Conservation (phyloP, 2,113 vertebrate genomes). For the Prunella himalayana region DNA sequence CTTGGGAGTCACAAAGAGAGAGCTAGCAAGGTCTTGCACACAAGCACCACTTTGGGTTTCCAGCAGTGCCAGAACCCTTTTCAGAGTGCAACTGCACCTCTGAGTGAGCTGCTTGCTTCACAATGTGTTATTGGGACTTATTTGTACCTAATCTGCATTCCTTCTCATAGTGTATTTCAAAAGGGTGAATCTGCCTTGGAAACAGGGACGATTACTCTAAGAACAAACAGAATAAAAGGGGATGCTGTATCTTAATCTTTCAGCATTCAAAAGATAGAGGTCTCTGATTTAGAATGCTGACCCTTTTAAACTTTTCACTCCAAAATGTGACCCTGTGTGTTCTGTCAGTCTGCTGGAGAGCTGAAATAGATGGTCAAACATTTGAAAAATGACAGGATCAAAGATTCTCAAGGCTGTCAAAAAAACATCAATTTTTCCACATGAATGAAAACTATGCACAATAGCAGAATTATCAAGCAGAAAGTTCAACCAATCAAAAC, state of each 20-base stretch:
- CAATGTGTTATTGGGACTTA: not conserved
- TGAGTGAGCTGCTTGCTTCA: not conserved
- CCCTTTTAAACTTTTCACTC: not conserved
- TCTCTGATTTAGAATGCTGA: not conserved
- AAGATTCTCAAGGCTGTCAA: not conserved
- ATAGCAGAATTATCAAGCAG: not conserved
- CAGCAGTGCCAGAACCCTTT: not conserved
- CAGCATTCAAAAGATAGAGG: not conserved
- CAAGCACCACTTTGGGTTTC: not conserved
- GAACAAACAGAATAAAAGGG: not conserved
- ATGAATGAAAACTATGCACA: not conserved
- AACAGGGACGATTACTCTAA: not conserved
- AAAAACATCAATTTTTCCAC: not conserved
- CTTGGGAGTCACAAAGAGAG: not conserved
- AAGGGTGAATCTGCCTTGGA: not conserved
- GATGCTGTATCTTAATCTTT: not conserved
- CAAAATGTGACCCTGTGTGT: not conserved
- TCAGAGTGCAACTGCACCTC: not conserved
- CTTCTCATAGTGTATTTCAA: not conserved
- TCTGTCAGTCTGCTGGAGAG: not conserved
- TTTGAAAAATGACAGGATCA: not conserved
- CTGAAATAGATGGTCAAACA: not conserved
- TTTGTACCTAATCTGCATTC: not conserved
- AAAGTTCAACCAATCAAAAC: not conserved
- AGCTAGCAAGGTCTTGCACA: not conserved